A percentile compares a stretch with the other conserved stretches of the same genome.
Evolutionary conservation across 2,113 vertebrate species (phyloP).

Genomic region (Grus americana): DNA sequence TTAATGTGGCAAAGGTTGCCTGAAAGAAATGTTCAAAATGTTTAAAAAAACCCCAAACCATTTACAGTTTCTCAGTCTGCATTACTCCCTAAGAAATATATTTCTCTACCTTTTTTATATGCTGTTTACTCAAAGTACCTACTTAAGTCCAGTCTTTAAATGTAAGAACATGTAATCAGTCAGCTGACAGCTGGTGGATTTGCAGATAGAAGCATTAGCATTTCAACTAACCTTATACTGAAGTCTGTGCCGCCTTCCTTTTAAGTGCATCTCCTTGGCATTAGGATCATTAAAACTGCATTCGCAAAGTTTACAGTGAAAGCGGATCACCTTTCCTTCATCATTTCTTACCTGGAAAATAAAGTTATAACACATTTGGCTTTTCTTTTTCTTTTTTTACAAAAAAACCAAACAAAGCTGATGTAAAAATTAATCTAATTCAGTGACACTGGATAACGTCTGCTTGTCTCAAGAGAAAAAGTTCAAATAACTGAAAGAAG

Average conservation of each 20-base stretch:
- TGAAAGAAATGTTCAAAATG: neutral
- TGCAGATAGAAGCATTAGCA: neutral
- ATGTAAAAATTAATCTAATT: neutral
- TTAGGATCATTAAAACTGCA: constrained; percentile 99
- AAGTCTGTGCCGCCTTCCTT: constrained; percentile 92
- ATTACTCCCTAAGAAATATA: neutral
- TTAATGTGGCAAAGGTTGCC: neutral
- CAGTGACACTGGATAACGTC: neutral
- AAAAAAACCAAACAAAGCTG: too few relatives aligned
- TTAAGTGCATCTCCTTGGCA: constrained; percentile 97
- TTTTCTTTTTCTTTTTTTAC: neutral
- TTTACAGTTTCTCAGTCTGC: neutral
- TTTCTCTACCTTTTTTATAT: neutral
- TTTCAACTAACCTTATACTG: constrained; percentile 90
- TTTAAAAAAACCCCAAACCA: neutral
- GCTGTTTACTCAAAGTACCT: neutral
- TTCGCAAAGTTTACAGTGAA: constrained; percentile 97
- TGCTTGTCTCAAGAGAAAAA: neutral
- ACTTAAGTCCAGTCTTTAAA: neutral
- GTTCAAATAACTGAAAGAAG: neutral
- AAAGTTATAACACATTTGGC: neutral
- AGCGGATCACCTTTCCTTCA: constrained; percentile 97
- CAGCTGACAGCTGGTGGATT: neutral
- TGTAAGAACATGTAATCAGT: neutral
- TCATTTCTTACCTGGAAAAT: constrained; percentile 90